Evolutionary conservation across 2,888 invertebrate genomes (phyloP).

Genomic region (Drosophila pseudotalamancana): DNA sequence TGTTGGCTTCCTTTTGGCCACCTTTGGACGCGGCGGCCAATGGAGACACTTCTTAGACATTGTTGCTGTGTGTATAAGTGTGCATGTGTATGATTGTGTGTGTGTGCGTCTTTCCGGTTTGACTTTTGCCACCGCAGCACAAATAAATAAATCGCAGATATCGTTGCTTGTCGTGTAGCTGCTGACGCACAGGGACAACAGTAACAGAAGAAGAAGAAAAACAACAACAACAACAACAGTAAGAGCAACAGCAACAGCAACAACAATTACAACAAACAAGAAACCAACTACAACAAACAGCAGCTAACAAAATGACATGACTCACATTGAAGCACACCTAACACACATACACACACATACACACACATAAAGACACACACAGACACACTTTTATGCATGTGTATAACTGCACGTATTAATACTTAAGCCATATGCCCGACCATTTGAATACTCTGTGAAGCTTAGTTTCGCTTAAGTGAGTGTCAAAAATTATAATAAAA

Average conservation of each 20-base stretch:
- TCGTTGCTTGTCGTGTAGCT: constrained; percentile 39
- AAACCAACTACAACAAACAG: neutral
- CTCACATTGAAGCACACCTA: constrained; percentile 32
- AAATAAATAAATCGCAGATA: constrained; percentile 57
- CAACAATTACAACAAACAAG: neutral
- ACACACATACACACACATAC: constrained; percentile 10
- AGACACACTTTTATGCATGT: neutral
- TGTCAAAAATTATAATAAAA: too few relatives aligned
- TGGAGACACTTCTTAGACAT: constrained; percentile 11
- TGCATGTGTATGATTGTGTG: neutral
- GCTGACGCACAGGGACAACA: constrained; percentile 43
- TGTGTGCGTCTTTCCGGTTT: constrained; percentile 44
- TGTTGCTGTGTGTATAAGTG: neutral
- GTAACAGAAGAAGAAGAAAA: too few relatives aligned
- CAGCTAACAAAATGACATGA: constrained; percentile 35
- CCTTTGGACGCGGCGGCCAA: neutral
- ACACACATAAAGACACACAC: neutral
- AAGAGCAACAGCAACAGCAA: constrained; percentile 1
- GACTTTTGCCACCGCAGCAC: constrained; percentile 44
- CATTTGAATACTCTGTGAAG: constrained; percentile 2
- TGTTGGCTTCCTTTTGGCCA: constrained; percentile 22
- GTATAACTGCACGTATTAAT: neutral
- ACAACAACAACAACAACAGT: constrained; percentile 5
- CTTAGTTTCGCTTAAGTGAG: too few relatives aligned
- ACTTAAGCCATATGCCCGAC: neutral